Evolutionary conservation across 2,888 invertebrate species (phyloP).

Genomic region (Melangyna quadrimaculata): DNA sequence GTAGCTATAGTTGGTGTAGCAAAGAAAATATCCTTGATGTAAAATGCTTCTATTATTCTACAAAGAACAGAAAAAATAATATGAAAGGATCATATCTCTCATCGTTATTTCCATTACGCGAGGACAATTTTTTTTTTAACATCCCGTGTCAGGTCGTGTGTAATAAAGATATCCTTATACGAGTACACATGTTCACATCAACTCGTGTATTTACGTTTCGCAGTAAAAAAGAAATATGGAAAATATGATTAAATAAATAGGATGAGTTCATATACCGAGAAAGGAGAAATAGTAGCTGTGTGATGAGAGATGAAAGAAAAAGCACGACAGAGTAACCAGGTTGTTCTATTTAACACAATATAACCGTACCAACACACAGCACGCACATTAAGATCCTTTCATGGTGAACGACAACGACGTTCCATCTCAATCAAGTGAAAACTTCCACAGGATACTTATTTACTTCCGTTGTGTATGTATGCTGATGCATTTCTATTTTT

Average conservation of each 20-base stretch:
- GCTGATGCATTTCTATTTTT: background rate
- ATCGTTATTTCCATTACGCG: background rate
- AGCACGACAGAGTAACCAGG: background rate
- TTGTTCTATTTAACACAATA: constrained; percentile 45
- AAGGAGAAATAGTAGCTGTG: background rate
- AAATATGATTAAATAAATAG: constrained; percentile 52
- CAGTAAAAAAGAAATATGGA: constrained; percentile 16
- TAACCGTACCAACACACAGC: constrained; percentile 30
- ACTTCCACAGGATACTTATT: constrained; percentile 53
- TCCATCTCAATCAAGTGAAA: constrained; percentile 60
- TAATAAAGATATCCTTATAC: background rate
- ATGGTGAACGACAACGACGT: constrained; percentile 28
- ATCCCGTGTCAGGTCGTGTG: constrained; percentile 1
- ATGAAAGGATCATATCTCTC: background rate
- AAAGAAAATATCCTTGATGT: constrained; percentile 1
- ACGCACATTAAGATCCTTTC: constrained; percentile 42
- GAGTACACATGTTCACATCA: background rate
- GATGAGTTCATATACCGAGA: background rate
- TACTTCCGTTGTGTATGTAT: constrained; percentile 25
- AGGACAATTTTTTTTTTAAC: background rate
- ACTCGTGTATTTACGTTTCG: background rate
- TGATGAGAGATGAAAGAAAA: background rate
- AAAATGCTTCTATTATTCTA: constrained; percentile 4
- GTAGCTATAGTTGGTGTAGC: background rate
- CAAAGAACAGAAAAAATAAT: background rate